These are phyloP conservation scores for Mactromeris polynyma DNA, from an alignment of 2,888 invertebrate species.

Conservation along the genomic window DNA sequence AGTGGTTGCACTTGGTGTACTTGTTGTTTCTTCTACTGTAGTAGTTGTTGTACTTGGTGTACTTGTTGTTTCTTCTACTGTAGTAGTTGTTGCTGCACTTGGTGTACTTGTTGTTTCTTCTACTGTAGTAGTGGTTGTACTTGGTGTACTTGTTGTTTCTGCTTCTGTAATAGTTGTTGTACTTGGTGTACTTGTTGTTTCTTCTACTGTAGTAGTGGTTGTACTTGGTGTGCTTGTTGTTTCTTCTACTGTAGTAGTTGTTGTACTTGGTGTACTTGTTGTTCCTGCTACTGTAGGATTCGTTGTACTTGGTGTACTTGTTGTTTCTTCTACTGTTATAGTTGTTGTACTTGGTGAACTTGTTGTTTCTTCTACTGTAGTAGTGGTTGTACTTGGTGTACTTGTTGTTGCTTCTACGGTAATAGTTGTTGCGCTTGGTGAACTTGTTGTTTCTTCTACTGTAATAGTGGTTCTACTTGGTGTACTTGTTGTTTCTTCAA, in stretches of 20 bases:
- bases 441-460: background rate
- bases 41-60: background rate
- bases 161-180: background rate
- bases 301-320: background rate
- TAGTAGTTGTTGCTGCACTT: background rate
- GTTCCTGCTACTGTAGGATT: background rate
- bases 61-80: background rate
- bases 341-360: background rate
- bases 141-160: background rate
- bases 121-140: background rate
- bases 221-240: background rate
- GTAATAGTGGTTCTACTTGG: background rate
- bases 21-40: background rate
- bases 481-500: background rate
- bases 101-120: background rate
- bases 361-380: background rate
- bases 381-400: background rate
- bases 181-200: too few relatives aligned
- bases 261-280: background rate
- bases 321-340: background rate
- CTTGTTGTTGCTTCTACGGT: background rate
- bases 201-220: background rate
- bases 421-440: background rate
- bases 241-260: background rate
- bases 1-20: background rate